phyloP scores from a whole-genome alignment of 2,113 vertebrate genomes.

The Trogon melanurus region DNA sequence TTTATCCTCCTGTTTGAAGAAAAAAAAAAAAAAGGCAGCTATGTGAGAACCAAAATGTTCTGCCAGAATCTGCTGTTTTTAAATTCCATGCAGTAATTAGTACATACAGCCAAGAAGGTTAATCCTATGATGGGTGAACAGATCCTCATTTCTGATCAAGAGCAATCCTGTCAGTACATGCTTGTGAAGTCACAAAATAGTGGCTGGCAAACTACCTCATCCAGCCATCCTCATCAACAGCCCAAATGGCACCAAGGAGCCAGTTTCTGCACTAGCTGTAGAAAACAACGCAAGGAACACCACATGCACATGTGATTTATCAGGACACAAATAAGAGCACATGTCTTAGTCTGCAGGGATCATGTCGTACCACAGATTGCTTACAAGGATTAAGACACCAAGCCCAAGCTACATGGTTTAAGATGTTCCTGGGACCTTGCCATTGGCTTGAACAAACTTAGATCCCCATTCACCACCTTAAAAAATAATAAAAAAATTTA shows the following conservation, averaged over 20 bases:
- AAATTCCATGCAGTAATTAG: conserved; percentile 58
- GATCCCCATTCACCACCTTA: background rate
- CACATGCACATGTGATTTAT: background rate
- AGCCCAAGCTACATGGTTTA: background rate
- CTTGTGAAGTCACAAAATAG: background rate
- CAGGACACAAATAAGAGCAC: conserved; percentile 4
- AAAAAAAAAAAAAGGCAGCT: background rate
- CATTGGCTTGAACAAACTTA: background rate
- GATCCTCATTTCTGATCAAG: conserved; percentile 22
- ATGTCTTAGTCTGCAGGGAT: background rate
- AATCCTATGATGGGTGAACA: background rate
- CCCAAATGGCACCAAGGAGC: background rate
- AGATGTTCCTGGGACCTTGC: background rate
- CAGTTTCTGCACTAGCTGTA: background rate
- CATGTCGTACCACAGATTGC: background rate
- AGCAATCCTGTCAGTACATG: background rate
- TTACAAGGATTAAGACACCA: conserved; percentile 2
- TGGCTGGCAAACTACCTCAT: background rate
- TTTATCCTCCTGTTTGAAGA: background rate
- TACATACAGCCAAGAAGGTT: conserved; percentile 36
- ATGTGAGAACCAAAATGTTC: conserved; percentile 37
- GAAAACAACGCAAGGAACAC: background rate
- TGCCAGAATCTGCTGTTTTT: conserved; percentile 53
- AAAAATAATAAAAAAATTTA: background rate
- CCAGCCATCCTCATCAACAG: background rate